Evolutionary conservation across 2,888 invertebrate species (phyloP), one percentile per base, ranked within the genome.

Genomic region (Altica lythri): DNA sequence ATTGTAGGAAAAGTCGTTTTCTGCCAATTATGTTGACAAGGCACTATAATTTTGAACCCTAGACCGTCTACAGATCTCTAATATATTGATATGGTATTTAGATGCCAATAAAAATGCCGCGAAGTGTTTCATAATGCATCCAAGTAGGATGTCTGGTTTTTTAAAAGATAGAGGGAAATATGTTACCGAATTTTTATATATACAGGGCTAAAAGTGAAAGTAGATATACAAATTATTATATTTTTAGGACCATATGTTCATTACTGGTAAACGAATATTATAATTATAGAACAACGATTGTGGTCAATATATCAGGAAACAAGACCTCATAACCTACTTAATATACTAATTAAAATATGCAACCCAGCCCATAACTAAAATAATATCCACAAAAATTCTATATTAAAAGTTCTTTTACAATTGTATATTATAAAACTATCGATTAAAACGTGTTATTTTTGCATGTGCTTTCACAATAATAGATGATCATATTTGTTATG

Each of bases 61-160:
- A 57, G 59, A 56, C 53, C 57, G 59, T 54, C 56, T 57, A 61
- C 61, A 64, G 63, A 64, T 58, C 54, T 53, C 71, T 72, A 73
- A 74, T 72, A 72, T 75, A 74, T 73, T 72, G 74, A 73, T 72
- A 72, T 74, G 71, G 75, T 73, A 75, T 75, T 76, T 76, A 75
- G 74, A 75, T 73, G 72, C 69, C 75, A 71, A 76, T 77, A 76
- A 76, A 76, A 75, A 77, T 73, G 71, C 75, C 73, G 71, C 75
- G 71, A 74, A 75, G 71, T 73, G 74, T 75, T 75, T 74, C 75
- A 76, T 75, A 74, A 75, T 76, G 73, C 71, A 75, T 73, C 63
- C 67, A 61, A 63, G 62, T 61, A 61, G 63, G 63, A 64, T 66
- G 59, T 60, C 61, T 60, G 59, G 59, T 61, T 30, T 60, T 49